Evolutionary conservation across 1,140 invertebrate genomes (phyloP), one percentile per base, ranked within the genome.

Genomic region (Drosophila willistoni): DNA sequence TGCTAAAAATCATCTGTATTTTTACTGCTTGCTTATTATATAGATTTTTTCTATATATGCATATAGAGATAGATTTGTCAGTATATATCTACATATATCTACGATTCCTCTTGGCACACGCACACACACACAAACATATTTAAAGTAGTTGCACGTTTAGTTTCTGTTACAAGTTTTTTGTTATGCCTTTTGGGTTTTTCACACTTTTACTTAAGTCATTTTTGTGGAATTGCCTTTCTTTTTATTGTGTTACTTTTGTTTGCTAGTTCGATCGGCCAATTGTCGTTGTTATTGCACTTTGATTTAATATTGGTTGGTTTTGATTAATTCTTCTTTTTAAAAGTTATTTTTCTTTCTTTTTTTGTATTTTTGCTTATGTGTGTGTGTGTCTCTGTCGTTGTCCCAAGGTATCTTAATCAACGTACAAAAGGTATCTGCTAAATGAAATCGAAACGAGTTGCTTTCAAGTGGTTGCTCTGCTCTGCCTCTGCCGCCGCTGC

Each of bases 401-500:
- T 82, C 72, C 77, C 81, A 90, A 90, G 86, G 81, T 90, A 90
- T 90, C 81, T 90, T 90, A 90, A 90, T 89, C 87, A 81, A 90
- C 87, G 87, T 90, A 87, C 87, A 90, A 90, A 90, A 90, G 83
- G 87, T 90, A 90, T 90, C 87, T 90, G 87, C 87, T 90, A 90
- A 90, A 90, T 87, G 83, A 90, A 90, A 90, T 90, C 87, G 87
- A 90, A 90, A 90, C 87, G 83, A 90, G 87, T 90, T 90, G 87
- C 89, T 89, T 89, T 89, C 84, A 89, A 89, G 84, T 90, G 89
- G 84, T 90, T 75, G 77, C 82, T 86, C 70, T 75, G 44, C 51
- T 64, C 71, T 81, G 34, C 25, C 68, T 63, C 63, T 81, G 69
- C 77, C 1, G 69, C 73, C 12, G 36, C 36, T 39, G 34, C 3